Conservation (phyloP, 92 coral and sea anemone genomes). For the Phenganax marumi region DNA sequence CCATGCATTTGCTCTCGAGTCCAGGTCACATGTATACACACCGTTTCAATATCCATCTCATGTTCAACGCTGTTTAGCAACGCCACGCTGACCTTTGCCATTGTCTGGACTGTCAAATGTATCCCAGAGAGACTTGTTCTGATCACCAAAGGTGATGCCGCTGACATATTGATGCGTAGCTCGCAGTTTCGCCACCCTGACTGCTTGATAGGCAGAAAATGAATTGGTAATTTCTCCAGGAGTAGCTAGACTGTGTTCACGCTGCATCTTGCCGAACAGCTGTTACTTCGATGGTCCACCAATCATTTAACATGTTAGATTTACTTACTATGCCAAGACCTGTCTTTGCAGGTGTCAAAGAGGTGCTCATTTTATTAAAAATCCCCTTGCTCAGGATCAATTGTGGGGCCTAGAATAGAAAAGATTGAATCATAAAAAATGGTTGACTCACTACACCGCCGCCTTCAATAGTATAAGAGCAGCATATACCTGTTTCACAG, state of each 20-base stretch:
- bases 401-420: no score
- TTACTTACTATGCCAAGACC: no score
- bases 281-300: no score
- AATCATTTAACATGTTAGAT: no score
- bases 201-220: neutral
- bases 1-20: no score
- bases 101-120: conserved; percentile 30
- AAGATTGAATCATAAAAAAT: no score
- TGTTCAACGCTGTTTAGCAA: neutral
- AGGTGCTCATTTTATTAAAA: no score
- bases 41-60: conserved; percentile 12
- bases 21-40: neutral
- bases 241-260: neutral
- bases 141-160: conserved; percentile 2
- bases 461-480: neutral
- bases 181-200: conserved; percentile 32
- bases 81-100: conserved; percentile 7
- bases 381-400: no score
- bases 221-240: neutral
- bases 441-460: neutral
- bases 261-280: no score
- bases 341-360: no score
- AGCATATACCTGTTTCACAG: conserved; percentile 27
- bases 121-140: conserved; percentile 35
- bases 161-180: conserved; percentile 6